Evolutionary conservation across 1,140 invertebrate species (phyloP), one percentile per base, ranked within the genome.

Genomic region (Homarus americanus): DNA sequence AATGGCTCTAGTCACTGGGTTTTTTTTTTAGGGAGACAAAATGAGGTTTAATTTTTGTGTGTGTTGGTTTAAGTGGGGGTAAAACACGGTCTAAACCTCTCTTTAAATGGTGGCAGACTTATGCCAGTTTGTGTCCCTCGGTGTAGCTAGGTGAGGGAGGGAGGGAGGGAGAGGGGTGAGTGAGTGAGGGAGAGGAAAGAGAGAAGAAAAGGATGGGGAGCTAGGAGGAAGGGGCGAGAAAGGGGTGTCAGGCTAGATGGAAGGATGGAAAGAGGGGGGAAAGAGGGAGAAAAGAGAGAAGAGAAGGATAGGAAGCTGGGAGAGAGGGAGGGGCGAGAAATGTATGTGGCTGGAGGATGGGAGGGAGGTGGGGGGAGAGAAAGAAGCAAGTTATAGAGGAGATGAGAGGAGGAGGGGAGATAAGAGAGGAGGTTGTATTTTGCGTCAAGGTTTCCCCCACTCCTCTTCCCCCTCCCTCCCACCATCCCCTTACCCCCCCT

Each of bases 1-100:
- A 75, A 85, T 85, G 44, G 66, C 38, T n/a, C 69, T 73, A 85
- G 75, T 82, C 32, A 34, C 40, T 36, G n/a, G 28, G 75, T 85
- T 28, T 28, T 72, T 85, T 75, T 85, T 38, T 73, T 15, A n/a
- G n/a, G n/a, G n/a, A n/a, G n/a, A n/a, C n/a, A n/a, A n/a, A n/a
- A n/a, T n/a, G n/a, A n/a, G n/a, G n/a, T n/a, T n/a, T n/a, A n/a
- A n/a, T n/a, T 49, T 49, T 49, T 7, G 12, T 15, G 5, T n/a
- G 44, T 49, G 10, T 38, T 28, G 7, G 40, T 79, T 41, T 79
- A 24, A 44, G 40, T 28, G 24, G 40, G n/a, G 15, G 40, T 49
- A 28, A 79, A 41, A 79, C 40, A 79, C 17, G 76, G 20, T 24
- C 44, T 4, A 20, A 15, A 79, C 10, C 44, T 38, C n/a, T n/a